Evolutionary conservation across 1,140 invertebrate genomes (phyloP), one percentile per base, ranked within the genome.

Genomic region (Euura lappo): DNA sequence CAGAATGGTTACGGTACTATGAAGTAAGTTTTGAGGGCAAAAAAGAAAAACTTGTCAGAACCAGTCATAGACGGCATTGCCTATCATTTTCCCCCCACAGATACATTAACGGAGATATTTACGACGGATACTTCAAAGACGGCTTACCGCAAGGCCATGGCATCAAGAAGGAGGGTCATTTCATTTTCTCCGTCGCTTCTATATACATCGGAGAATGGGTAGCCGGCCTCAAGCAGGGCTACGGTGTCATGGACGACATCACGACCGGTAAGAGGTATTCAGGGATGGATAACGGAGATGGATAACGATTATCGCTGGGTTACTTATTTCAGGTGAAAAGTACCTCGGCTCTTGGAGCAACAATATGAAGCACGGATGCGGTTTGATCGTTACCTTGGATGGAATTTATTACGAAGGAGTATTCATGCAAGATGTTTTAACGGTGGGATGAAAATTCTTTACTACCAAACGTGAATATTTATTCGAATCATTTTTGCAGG

Each of bases 321-420:
- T 28, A 28, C 28, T 28, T 76, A 77, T 81, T 83, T 11, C 64
- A 91, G 96, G 95, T 43, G 94, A 97, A 84, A 97, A 97, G 85
- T 97, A 96, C 87, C 90, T 97, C 80, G 96, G 96, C 11, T 92
- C 92, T 83, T 97, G 96, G 94, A 91, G 86, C 71, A 94, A 96
- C 72, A 94, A 95, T 83, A 91, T 92, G 81, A 93, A 93, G 74
- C 92, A 94, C 82, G 95, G 95, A 0, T 91, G 90, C 79, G 95
- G 95, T 7, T 87, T 96, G 45, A 94, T 96, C 68, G 94, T 97
- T 2, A 96, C 95, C 1, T 88, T 96, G 70, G 94, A 96, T 87
- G 95, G 95, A 0, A 93, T 96, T 87, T 97, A 97, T 87, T 97
- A 96, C 79, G 95, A 97, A 88, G 96, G 96, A 44, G 91, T 91